Evolutionary conservation across 2,113 vertebrate genomes (phyloP).

Genomic region (Scortum barcoo): DNA sequence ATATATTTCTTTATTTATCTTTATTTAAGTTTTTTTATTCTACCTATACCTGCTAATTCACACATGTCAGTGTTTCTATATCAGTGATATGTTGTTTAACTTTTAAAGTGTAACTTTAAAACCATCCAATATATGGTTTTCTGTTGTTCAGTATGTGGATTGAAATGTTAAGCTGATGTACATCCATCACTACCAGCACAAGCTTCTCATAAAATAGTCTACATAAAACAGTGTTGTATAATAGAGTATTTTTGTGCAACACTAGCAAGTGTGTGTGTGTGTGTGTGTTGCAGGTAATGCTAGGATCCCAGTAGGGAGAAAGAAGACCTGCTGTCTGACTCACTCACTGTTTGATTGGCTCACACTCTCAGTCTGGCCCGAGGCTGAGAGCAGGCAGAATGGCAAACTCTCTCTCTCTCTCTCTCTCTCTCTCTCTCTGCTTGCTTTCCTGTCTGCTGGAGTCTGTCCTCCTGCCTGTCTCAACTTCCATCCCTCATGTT

Average conservation of each 20-base stretch:
- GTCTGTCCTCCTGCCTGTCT: slow-evolving; percentile 18
- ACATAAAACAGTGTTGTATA: slow-evolving; percentile 25
- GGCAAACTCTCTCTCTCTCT: slow-evolving; percentile 37
- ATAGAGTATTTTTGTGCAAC: slow-evolving; percentile 4
- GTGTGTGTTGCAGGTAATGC: slow-evolving; percentile 27
- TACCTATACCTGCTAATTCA: background rate
- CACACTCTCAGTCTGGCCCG: slow-evolving; percentile 53
- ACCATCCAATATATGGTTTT: background rate
- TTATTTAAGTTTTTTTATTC: background rate
- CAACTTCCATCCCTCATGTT: background rate
- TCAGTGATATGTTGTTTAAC: background rate
- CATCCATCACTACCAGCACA: background rate
- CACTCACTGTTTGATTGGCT: slow-evolving; percentile 61
- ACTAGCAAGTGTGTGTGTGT: slow-evolving; percentile 19
- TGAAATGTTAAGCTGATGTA: background rate
- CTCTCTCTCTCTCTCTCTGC: slow-evolving; percentile 21
- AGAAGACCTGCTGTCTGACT: slow-evolving; percentile 51
- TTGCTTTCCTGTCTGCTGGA: slow-evolving; percentile 23
- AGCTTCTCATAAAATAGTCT: background rate
- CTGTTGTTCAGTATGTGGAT: background rate
- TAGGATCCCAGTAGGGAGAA: slow-evolving; percentile 48
- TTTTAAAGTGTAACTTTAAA: background rate
- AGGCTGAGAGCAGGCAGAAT: slow-evolving; percentile 48
- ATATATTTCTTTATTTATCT: too few relatives aligned
- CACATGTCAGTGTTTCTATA: too few relatives aligned